Percentiles rank a stretch among this genome's conserved stretches.
phyloP scores from a whole-genome alignment of 2,888 invertebrate genomes.

The Lapara coniferarum region DNA sequence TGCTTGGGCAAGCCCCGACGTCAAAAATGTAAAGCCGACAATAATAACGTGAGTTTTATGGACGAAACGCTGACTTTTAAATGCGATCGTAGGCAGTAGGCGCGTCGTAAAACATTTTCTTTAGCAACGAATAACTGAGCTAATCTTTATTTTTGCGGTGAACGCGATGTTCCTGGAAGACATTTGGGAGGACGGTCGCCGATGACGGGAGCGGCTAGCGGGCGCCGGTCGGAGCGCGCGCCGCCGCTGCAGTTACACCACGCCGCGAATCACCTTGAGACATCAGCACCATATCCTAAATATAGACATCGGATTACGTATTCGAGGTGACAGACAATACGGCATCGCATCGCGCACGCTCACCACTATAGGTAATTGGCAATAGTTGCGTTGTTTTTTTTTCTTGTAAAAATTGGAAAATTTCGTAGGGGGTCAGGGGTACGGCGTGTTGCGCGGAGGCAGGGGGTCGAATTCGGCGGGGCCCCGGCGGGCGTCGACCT shows the following conservation, averaged over 20 bases:
- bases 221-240: slow-evolving; percentile 33
- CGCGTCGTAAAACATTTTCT: slow-evolving; percentile 69
- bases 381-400: slow-evolving; percentile 32
- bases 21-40: slow-evolving; percentile 52
- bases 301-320: slow-evolving; percentile 52
- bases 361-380: slow-evolving; percentile 19
- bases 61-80: slow-evolving; percentile 53
- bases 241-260: slow-evolving; percentile 43
- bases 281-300: slow-evolving; percentile 49
- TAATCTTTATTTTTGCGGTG: slow-evolving; percentile 61
- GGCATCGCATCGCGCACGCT: slow-evolving; percentile 36
- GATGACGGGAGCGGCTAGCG: slow-evolving; percentile 37
- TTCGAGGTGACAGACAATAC: slow-evolving; percentile 47
- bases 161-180: slow-evolving; percentile 60
- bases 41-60: slow-evolving; percentile 68
- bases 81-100: slow-evolving; percentile 61
- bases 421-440: slow-evolving; percentile 57
- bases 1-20: slow-evolving; percentile 56
- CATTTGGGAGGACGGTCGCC: slow-evolving; percentile 40
- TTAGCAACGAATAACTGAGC: slow-evolving; percentile 49
- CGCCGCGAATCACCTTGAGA: slow-evolving; percentile 55
- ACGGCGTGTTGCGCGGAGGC: slow-evolving; percentile 49
- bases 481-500: slow-evolving; percentile 78
- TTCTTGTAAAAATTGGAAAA: slow-evolving; percentile 55
- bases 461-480: slow-evolving; percentile 69